phyloP scores from a whole-genome alignment of 2,888 invertebrate species.

The Erebia aethiops region DNA sequence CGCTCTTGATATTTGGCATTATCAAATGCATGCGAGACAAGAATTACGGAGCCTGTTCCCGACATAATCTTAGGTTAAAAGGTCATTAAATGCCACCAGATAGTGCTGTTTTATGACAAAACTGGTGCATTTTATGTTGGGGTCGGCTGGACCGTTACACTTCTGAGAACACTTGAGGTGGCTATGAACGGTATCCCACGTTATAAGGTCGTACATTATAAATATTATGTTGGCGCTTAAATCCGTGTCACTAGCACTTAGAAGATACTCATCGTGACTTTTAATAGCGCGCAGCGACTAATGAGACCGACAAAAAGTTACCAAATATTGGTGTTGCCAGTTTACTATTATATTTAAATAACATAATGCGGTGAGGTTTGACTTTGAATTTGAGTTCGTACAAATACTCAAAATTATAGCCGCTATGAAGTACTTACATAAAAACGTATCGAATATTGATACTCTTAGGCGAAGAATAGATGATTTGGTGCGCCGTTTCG shows the following conservation, averaged over 20 bases:
- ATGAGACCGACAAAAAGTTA: slow-evolving; percentile 54
- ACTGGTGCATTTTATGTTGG: slow-evolving; percentile 66
- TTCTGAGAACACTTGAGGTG: slow-evolving; percentile 67
- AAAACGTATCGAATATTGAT: slow-evolving; percentile 33
- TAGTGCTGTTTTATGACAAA: slow-evolving; percentile 59
- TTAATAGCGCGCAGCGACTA: slow-evolving; percentile 58
- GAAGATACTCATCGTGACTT: slow-evolving; percentile 59
- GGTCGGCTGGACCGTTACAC: slow-evolving; percentile 63
- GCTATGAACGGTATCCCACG: slow-evolving; percentile 65
- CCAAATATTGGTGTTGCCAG: slow-evolving; percentile 45
- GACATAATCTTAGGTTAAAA: slow-evolving; percentile 62
- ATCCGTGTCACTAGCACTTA: slow-evolving; percentile 67
- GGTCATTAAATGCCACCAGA: slow-evolving; percentile 60
- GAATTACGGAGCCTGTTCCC: slow-evolving; percentile 43
- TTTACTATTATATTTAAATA: slow-evolving; percentile 28
- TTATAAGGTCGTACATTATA: slow-evolving; percentile 60
- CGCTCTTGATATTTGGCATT: slow-evolving; percentile 30
- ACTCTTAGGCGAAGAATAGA: slow-evolving; percentile 24
- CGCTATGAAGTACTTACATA: slow-evolving; percentile 27
- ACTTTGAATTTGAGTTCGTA: slow-evolving; percentile 33
- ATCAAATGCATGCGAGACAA: slow-evolving; percentile 34
- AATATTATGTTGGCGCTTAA: slow-evolving; percentile 64
- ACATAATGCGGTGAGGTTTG: slow-evolving; percentile 51
- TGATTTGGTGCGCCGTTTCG: slow-evolving; percentile 52
- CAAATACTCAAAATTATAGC: slow-evolving; percentile 25